These are phyloP conservation scores for Lateolabrax maculatus DNA, from an alignment of 2,797 vertebrate species.

Conservation along the genomic window DNA sequence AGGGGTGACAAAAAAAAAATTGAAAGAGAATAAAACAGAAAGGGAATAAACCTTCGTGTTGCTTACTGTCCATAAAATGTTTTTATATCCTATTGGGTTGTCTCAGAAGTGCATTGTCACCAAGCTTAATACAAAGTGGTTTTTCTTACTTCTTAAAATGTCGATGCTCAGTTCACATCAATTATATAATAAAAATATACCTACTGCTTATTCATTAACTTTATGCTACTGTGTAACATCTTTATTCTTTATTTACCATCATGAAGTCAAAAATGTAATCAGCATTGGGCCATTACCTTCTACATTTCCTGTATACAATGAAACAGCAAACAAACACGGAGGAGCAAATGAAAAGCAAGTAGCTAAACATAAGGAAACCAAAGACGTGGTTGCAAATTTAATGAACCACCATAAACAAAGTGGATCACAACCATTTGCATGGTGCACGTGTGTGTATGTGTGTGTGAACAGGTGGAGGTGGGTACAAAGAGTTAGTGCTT, in stretches of 20 bases:
- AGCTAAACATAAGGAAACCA: slow-evolving; percentile 85
- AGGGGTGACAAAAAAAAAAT: background rate
- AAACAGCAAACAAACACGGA: slow-evolving; percentile 79
- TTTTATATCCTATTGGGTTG: background rate
- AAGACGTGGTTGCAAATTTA: slow-evolving; percentile 90
- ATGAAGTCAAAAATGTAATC: background rate
- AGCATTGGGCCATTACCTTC: slow-evolving; percentile 57
- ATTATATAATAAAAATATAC: background rate
- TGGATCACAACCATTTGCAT: slow-evolving; percentile 86
- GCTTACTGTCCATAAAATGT: background rate
- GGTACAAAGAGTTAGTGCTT: slow-evolving; percentile 83
- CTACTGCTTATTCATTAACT: too few species aligned
- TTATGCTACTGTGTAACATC: rapidly evolving
- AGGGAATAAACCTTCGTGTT: background rate
- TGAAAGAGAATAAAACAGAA: background rate
- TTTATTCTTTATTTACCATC: background rate
- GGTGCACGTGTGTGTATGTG: slow-evolving; percentile 21
- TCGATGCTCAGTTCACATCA: background rate
- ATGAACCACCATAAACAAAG: slow-evolving; percentile 87
- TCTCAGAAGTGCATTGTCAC: background rate
- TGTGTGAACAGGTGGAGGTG: slow-evolving; percentile 78
- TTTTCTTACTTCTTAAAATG: background rate
- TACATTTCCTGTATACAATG: slow-evolving; percentile 66
- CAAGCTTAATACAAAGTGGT: background rate
- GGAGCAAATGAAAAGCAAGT: slow-evolving; percentile 84